A percentile compares a stretch with the other conserved stretches of the same genome.
Evolutionary conservation across 1,140 invertebrate species (phyloP).

Genomic region (Monomorium pharaonis): DNA sequence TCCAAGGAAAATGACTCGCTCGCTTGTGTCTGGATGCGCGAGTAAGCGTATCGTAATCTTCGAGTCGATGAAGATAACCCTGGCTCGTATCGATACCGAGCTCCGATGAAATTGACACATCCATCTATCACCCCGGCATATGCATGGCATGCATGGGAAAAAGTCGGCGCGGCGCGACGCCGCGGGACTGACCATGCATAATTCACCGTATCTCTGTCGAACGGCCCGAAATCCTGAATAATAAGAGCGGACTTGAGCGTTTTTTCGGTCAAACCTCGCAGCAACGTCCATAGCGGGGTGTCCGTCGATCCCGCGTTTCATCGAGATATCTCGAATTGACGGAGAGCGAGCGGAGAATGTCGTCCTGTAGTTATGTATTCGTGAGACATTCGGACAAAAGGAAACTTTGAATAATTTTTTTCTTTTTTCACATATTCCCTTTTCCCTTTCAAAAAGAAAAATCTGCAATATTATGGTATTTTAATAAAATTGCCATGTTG

Average conservation of each 20-base stretch:
- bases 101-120: constrained; percentile 78
- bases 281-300: neutral
- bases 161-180: constrained; percentile 57
- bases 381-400: neutral
- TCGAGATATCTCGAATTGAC: constrained; percentile 31
- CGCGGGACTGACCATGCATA: constrained; percentile 71
- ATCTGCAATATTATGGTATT: neutral
- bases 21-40: constrained; percentile 23
- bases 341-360: neutral
- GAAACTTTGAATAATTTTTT: neutral
- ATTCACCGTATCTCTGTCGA: constrained; percentile 66
- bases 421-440: no score
- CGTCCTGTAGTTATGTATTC: neutral
- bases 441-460: neutral
- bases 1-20: constrained; percentile 50
- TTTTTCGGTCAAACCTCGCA: constrained; percentile 49
- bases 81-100: constrained; percentile 68
- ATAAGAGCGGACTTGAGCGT: constrained; percentile 67
- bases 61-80: constrained; percentile 71
- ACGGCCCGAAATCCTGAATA: constrained; percentile 80
- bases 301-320: constrained; percentile 18
- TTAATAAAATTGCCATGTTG: neutral
- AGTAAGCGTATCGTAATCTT: constrained; percentile 59
- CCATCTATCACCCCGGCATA: constrained; percentile 77
- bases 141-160: constrained; percentile 75